Evolutionary conservation across 2,113 vertebrate genomes (phyloP), one percentile per base, ranked within the genome.

Genomic region (Delphinus delphis): DNA sequence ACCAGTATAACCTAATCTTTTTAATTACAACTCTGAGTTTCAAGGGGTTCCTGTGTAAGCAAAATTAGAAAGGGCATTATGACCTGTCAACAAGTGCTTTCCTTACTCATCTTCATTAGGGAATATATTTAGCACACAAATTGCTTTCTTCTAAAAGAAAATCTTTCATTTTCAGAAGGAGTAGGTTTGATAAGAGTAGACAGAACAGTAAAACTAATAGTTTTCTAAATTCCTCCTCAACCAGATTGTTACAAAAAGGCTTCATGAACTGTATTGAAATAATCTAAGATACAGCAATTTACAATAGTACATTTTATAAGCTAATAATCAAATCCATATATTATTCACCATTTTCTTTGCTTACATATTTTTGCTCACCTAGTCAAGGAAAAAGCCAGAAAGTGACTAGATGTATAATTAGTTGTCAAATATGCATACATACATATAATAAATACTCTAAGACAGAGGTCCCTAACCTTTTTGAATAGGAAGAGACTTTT

Each of bases 1-100:
- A 88, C 33, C 15, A 94, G 50, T 21, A 74, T 68, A 3, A 13
- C 7, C 10, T 90, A 93, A 95, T 93, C 15, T 12, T 86, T 80
- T 96, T 92, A 95, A 95, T 84, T 44, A 82, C 1, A 88, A 14
- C 23, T 82, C 25, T 82, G 55, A 6, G 11, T 76, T 92, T 95
- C 36, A 41, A 87, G 41, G 36, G 12, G 5, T 33, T 81, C 62
- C 44, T 67, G 23, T 67, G 31, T 0, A 77, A 97, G 55, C 8
- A 84, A 86, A 92, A 92, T 92, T 76, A 90, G 86, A 96, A 10
- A 53, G 36, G 28, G 21, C 12, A 76, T 33, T 10, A 67, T 36
- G n/a, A 73, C 13, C 74, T 38, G 13, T 88, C 33, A 92, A 8
- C 36, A 81, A 21, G 8, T 60, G 1, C 41, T 97, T 90, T 84